Evolutionary conservation across 2,888 invertebrate species (phyloP).

Genomic region (Parnassius mnemosyne): DNA sequence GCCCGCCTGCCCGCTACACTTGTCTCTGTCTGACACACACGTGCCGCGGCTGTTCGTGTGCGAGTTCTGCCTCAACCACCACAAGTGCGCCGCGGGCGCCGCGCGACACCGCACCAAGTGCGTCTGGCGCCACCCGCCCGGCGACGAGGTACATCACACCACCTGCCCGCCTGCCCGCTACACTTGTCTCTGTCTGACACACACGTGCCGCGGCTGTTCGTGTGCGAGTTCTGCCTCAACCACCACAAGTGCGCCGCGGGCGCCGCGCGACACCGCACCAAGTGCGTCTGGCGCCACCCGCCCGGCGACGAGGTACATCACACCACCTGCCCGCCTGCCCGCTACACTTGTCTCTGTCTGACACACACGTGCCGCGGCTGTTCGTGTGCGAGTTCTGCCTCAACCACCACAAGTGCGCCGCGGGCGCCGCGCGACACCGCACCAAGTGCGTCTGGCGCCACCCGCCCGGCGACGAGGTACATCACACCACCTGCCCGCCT

Average conservation of each 20-base stretch:
- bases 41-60: conserved; percentile 96
- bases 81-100: conserved; percentile 92
- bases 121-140: conserved; percentile 84
- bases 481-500: neutral
- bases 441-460: conserved; percentile 95
- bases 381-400: conserved; percentile 98
- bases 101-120: conserved; percentile 94
- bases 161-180: neutral
- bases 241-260: conserved; percentile 95
- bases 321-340: neutral
- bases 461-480: conserved; percentile 9
- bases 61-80: conserved; percentile 97
- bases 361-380: conserved; percentile 76
- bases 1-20: too few species aligned
- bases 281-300: conserved; percentile 90
- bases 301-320: conserved; percentile 8
- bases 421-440: conserved; percentile 90
- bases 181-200: neutral
- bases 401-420: conserved; percentile 94
- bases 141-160: conserved; percentile 5
- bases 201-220: conserved; percentile 85
- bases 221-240: conserved; percentile 97
- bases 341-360: neutral
- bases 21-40: conserved; percentile 63
- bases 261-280: conserved; percentile 90